These are phyloP conservation scores for Urocolius indicus DNA, from an alignment of 2,113 vertebrate species.

Conservation along the genomic window DNA sequence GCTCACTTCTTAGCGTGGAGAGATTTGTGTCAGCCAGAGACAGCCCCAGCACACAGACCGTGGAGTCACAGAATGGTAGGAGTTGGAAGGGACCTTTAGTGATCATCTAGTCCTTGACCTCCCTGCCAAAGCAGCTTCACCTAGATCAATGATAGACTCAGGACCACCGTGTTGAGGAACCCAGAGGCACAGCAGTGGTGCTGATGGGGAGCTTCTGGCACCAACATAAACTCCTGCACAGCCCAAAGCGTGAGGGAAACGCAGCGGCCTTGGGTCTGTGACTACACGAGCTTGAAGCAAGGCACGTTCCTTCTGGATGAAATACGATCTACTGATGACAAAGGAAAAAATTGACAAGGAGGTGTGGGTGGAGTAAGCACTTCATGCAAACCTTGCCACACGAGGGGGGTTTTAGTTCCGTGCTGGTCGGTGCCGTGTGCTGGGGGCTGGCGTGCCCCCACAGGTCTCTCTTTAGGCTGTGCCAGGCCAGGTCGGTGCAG, in stretches of 20 bases:
- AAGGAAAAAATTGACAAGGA: conserved; percentile 68
- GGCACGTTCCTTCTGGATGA: conserved; percentile 64
- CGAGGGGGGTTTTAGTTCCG: not conserved
- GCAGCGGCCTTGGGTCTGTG: accelerated
- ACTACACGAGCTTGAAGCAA: not conserved
- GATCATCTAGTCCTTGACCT: too few relatives aligned
- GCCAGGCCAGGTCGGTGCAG: accelerated
- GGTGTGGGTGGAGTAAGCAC: conserved; percentile 69
- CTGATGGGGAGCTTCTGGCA: not conserved
- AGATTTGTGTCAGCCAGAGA: not conserved
- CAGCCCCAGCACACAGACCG: accelerated
- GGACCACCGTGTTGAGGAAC: accelerated
- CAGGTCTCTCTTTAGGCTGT: not conserved
- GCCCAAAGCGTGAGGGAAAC: not conserved
- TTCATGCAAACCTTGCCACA: conserved; percentile 70
- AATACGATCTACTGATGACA: conserved; percentile 51
- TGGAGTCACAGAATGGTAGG: too few relatives aligned
- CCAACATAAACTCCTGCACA: accelerated
- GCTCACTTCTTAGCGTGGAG: accelerated
- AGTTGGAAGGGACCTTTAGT: too few relatives aligned
- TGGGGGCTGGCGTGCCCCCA: too few relatives aligned
- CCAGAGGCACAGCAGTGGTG: not conserved
- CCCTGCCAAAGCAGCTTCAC: too few relatives aligned
- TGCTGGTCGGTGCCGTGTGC: not conserved
- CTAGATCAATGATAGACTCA: accelerated